A percentile compares a stretch with the other conserved stretches of the same genome.
phyloP scores from a whole-genome alignment of 2,888 invertebrate species.

The Drosophila kanekoi region DNA sequence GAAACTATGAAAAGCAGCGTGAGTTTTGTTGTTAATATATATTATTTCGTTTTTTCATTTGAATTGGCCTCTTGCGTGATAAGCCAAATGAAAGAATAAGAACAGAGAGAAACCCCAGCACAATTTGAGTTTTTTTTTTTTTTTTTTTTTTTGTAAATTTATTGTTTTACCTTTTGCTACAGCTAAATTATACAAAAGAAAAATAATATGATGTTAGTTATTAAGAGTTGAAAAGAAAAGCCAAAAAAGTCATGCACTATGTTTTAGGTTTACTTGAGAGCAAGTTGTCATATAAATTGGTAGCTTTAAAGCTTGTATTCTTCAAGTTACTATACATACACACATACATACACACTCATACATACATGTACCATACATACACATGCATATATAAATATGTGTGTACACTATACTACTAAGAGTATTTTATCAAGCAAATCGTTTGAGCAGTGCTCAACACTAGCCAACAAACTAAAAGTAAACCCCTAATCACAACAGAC shows the following conservation, averaged over 20 bases:
- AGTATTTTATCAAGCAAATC: constrained; percentile 67
- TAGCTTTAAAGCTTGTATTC: constrained; percentile 78
- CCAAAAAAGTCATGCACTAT: constrained; percentile 78
- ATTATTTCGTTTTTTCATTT: constrained; percentile 30
- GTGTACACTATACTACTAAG: constrained; percentile 71
- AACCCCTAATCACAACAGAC: constrained; percentile 20
- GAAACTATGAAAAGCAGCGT: constrained; percentile 50
- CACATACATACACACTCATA: constrained; percentile 38
- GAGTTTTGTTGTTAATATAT: constrained; percentile 69
- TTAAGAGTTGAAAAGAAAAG: constrained; percentile 75
- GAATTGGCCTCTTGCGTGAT: constrained; percentile 61
- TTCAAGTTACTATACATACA: constrained; percentile 67
- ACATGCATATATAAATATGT: constrained; percentile 37
- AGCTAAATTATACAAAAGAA: constrained; percentile 53
- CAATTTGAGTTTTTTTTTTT: constrained; percentile 34
- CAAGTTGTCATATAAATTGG: constrained; percentile 76
- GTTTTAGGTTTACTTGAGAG: constrained; percentile 76
- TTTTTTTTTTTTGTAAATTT: constrained; percentile 12
- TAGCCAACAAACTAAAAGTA: constrained; percentile 43
- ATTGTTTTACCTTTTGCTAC: constrained; percentile 62
- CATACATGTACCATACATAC: constrained; percentile 34
- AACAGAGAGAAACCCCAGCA: constrained; percentile 18
- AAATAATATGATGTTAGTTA: constrained; percentile 61
- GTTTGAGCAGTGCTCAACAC: constrained; percentile 66
- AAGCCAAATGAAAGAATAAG: constrained; percentile 44